Conservation (phyloP, 1,140 invertebrate genomes). For the Tribolium castaneum region DNA sequence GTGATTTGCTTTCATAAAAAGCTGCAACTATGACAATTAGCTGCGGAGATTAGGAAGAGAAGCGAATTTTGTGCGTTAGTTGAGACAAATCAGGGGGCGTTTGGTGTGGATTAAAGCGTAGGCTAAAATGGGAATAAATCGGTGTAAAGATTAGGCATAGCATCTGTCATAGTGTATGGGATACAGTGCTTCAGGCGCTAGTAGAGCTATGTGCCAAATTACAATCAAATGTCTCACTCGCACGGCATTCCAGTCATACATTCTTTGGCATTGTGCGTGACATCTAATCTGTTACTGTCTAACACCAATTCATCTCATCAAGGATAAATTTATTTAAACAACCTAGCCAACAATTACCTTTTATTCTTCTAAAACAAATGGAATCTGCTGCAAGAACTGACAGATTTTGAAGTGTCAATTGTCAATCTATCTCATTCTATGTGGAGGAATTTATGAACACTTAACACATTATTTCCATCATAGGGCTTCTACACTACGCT, state of each 20-base stretch:
- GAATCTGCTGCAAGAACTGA: constrained; percentile 58
- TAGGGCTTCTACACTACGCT: constrained; percentile 7
- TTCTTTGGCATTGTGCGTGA: constrained; percentile 57
- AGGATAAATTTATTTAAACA: constrained; percentile 51
- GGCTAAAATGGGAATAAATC: neutral
- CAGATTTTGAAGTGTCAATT: constrained; percentile 60
- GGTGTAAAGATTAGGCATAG: constrained; percentile 15
- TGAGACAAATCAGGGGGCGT: constrained; percentile 11
- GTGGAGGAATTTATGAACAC: constrained; percentile 57
- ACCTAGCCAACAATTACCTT: constrained; percentile 55
- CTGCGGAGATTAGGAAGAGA: neutral
- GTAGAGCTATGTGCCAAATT: constrained; percentile 61
- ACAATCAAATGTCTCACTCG: constrained; percentile 59
- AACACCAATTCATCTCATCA: constrained; percentile 49
- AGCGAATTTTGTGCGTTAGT: neutral
- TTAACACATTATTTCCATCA: constrained; percentile 49
- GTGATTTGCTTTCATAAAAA: constrained; percentile 25
- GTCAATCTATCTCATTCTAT: constrained; percentile 58
- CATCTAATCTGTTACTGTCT: constrained; percentile 46
- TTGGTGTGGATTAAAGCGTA: neutral
- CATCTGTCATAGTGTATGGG: constrained; percentile 48
- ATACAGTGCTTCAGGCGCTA: constrained; percentile 52
- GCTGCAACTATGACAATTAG: neutral
- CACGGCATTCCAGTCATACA: constrained; percentile 57
- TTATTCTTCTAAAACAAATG: constrained; percentile 56